A percentile compares a stretch with the other conserved stretches of the same genome.
Conservation (phyloP, 2,113 vertebrate species). For the Sciurus niger region DNA sequence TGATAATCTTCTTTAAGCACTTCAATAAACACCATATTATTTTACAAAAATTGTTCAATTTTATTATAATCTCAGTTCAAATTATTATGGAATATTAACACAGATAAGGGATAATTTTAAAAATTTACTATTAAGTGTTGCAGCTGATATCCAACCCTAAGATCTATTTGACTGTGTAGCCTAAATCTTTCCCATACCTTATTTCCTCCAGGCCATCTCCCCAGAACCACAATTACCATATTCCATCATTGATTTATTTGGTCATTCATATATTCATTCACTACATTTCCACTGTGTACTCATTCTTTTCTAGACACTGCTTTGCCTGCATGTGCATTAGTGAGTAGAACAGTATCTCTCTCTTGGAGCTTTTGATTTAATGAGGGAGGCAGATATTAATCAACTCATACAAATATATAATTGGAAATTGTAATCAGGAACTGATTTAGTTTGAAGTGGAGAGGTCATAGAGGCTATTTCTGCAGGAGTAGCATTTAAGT, state of each 20-base stretch:
- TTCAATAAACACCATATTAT: constrained; percentile 16
- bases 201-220: background rate
- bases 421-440: constrained; percentile 47
- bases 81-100: background rate
- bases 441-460: constrained; percentile 22
- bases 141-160: background rate
- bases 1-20: background rate
- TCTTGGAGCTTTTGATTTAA: constrained; percentile 15
- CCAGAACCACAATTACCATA: background rate
- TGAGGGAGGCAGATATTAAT: constrained; percentile 11
- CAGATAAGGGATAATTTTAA: background rate
- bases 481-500: background rate
- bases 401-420: background rate
- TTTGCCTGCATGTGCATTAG: background rate
- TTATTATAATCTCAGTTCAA: background rate
- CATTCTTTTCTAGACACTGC: background rate
- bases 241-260: background rate
- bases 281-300: background rate
- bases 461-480: background rate
- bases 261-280: background rate
- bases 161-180: background rate
- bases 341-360: background rate
- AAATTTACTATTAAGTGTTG: background rate
- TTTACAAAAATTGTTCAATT: background rate
- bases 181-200: background rate